Evolutionary conservation across 2,888 invertebrate species (phyloP), one percentile per base, ranked within the genome.

Genomic region (Tenodera sinensis): DNA sequence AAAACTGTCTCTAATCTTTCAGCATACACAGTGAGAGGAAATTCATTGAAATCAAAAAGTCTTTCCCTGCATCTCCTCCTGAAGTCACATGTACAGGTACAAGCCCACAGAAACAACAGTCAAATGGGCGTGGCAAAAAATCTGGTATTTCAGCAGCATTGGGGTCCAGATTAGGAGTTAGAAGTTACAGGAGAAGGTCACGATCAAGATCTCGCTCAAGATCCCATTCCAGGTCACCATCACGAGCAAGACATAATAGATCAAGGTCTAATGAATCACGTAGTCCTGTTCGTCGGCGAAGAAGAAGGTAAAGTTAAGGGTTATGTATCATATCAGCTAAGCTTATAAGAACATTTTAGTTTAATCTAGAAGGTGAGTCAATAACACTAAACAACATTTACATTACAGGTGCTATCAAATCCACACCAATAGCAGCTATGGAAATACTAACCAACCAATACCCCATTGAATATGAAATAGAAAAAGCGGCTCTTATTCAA

Each of bases 81-180:
- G 84, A 87, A n/a, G 28, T 88, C 30, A 82, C 82, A 7, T 82
- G 87, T 82, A 82, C 87, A 25, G 82, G 82, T 25, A 28, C 87
- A 34, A 28, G 83, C 20, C 54, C 87, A 47, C 93, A 92, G 91
- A 93, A 92, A 20, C 91, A 89, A 91, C 82, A 92, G 91, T 91
- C 91, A 91, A 54, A 54, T n/a, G 89, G 89, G 90, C 91, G 92
- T 91, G 93, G 91, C 92, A 90, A 89, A 81, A 90, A 93, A 91
- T 92, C 93, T 71, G 95, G 95, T 42, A 93, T 95, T 71, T 95
- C 95, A 83, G 94, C 94, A 87, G 94, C 95, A 54, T 93, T 95
- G 91, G 95, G 95, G 90, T 95, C 95, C 47, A 93, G 95, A 90
- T 93, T 95, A 90, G 95, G 95, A 88, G 94, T 91, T 47, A 82